Percentiles rank a stretch among this genome's conserved stretches.
Conservation (phyloP, 2,888 invertebrate species). For the Eupithecia centaureata region DNA sequence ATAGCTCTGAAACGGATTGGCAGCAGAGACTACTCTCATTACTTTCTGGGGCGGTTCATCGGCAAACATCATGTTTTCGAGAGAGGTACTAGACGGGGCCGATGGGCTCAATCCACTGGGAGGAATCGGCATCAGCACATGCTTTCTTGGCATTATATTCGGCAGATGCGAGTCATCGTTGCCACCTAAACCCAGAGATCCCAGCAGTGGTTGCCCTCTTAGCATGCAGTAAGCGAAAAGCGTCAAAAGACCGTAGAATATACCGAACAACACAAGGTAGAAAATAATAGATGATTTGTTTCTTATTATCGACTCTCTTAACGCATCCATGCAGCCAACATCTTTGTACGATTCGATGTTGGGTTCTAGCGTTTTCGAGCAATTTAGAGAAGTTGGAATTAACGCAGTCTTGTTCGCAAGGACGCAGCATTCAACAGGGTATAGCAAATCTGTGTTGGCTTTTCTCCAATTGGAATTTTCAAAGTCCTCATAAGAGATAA, state of each 20-base stretch:
- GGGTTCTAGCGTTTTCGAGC: constrained; percentile 51
- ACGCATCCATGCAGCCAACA: constrained; percentile 62
- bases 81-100: constrained; percentile 50
- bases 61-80: constrained; percentile 62
- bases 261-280: constrained; percentile 53
- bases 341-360: constrained; percentile 53
- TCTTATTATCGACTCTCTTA: constrained; percentile 56
- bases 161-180: constrained; percentile 26
- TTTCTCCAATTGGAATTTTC: constrained; percentile 62
- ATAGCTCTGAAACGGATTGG: constrained; percentile 68
- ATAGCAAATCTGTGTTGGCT: constrained; percentile 52
- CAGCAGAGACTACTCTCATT: constrained; percentile 67
- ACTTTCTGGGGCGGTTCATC: constrained; percentile 71
- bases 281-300: constrained; percentile 63
- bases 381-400: constrained; percentile 58
- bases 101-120: constrained; percentile 39
- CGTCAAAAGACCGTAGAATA: constrained; percentile 56
- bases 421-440: constrained; percentile 71
- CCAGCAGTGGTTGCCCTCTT: constrained; percentile 64
- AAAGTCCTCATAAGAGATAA: constrained; percentile 64
- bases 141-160: constrained; percentile 43
- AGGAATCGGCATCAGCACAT: constrained; percentile 28
- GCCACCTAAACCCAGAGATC: constrained; percentile 47
- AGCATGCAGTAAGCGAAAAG: constrained; percentile 70
- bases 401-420: constrained; percentile 57